Base-by-base conservation (phyloP, 1,140 invertebrate species). In the Maconellicoccus hirsutus region DNA sequence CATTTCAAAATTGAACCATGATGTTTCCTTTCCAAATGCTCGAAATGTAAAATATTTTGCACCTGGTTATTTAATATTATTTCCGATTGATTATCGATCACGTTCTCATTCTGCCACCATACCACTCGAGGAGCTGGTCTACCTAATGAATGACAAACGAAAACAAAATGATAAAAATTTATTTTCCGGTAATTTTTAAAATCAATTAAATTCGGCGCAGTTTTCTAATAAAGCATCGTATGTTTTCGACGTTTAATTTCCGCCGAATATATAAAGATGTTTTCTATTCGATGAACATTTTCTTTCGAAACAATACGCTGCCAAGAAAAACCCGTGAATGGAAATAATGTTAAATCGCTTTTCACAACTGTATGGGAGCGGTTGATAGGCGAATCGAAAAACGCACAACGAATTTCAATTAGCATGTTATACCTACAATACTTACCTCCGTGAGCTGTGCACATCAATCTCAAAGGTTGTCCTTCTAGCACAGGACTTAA, bases 101-200 rank as follows among this genome's bases (percentile, higher is more conserved):
- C 75, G n/a, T 78, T 77, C 26, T 80, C 81, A 39, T 83, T 83
- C 61, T 80, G 74, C 82, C 81, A 85, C 84, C 84, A 86, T 1
- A 81, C 81, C 0, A 86, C 82, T 74, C 81, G 78, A 21, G 82
- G 81, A 16, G 78, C 73, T 7, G 81, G 82, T 71, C 78, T 78
- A 70, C 81, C 82, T 82, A 63, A 10, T 71, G 72, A 73, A 70
- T 27, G n/a, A 59, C 52, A 16, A 7, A n/a, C 16, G n/a, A 59
- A 59, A 3, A 19, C 1, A 66, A 23, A 25, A 66, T 8, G 61
- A 66, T 4, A 66, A 23, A 66, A 66, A 66, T 33, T 33, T 3
- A 12, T 12, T 33, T 3, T 33, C 4, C 29, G 29, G 29, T 33
- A 33, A 33, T 33, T 33, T 33, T 33, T 33, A 33, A 33, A 33